These are phyloP conservation scores for Zhuqinia jingwanae DNA, from an alignment of 2,888 invertebrate species.

Conservation along the genomic window DNA sequence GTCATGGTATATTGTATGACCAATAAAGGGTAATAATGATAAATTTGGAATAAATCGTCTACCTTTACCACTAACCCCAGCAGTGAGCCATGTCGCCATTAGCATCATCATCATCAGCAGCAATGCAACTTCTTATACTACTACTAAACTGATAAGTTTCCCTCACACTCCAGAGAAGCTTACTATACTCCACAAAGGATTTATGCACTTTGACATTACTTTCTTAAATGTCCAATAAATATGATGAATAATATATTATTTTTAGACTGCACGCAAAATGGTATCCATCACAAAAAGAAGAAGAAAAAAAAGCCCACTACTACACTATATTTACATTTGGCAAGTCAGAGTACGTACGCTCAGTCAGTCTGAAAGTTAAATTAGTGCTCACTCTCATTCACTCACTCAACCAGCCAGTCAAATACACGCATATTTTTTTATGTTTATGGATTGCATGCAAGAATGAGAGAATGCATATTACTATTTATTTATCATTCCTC, in stretches of 20 bases:
- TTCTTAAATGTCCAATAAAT: too few relatives aligned
- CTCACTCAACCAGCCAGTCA: not conserved
- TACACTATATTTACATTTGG: too few relatives aligned
- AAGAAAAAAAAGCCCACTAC: too few relatives aligned
- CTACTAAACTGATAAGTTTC: not conserved
- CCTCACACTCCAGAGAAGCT: too few relatives aligned
- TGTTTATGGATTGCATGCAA: conserved; percentile 22
- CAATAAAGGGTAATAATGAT: not conserved
- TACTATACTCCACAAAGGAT: too few relatives aligned
- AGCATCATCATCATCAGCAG: not conserved
- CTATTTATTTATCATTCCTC: not conserved
- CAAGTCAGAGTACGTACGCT: too few relatives aligned
- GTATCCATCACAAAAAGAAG: too few relatives aligned
- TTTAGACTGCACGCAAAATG: too few relatives aligned
- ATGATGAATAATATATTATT: too few relatives aligned
- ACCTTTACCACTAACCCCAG: not conserved
- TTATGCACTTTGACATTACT: too few relatives aligned
- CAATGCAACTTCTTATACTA: too few relatives aligned
- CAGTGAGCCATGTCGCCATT: not conserved
- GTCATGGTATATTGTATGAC: not conserved
- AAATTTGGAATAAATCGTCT: not conserved
- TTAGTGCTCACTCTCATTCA: not conserved
- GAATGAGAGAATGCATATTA: not conserved
- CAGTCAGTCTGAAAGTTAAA: too few relatives aligned
- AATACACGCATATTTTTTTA: not conserved